Conservation (phyloP, 2,113 vertebrate genomes). For the Heteronetta atricapilla region DNA sequence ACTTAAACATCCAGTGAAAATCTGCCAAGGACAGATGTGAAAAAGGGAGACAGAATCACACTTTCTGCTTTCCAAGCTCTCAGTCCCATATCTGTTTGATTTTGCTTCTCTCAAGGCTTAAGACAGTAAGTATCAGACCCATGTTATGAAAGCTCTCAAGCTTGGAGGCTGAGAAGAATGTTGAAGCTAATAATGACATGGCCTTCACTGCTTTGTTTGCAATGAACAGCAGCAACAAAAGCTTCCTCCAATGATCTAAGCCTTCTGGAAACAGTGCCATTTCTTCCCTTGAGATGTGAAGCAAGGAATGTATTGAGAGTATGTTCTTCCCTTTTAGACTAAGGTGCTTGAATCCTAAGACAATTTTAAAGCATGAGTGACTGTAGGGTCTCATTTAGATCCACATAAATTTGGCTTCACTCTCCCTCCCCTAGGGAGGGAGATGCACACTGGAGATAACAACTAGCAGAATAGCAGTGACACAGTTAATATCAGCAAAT, state of each 20-base stretch:
- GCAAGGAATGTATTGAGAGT: not conserved
- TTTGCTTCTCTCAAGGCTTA: conserved; percentile 28
- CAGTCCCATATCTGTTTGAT: conserved; percentile 27
- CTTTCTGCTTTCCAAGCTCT: conserved; percentile 7
- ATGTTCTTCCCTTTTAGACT: not conserved
- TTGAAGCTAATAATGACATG: conserved; percentile 59
- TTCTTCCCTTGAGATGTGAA: conserved; percentile 29
- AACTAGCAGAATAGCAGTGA: not conserved
- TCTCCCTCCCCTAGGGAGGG: not conserved
- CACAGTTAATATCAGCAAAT: not conserved
- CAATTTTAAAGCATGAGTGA: not conserved
- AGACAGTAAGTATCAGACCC: conserved; percentile 4
- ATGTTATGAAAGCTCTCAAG: conserved; percentile 44
- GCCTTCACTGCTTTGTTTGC: conserved; percentile 65
- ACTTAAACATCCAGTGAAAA: conserved; percentile 12
- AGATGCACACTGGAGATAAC: not conserved
- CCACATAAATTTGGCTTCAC: not conserved
- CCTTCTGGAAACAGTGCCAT: conserved; percentile 15
- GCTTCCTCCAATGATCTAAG: conserved; percentile 57
- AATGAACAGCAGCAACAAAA: conserved; percentile 52
- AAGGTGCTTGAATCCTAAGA: not conserved
- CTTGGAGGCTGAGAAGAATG: conserved; percentile 45
- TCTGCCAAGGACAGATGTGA: conserved; percentile 32
- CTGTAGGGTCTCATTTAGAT: not conserved
- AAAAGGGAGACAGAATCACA: conserved; percentile 27